phyloP scores from a whole-genome alignment of 92 coral and sea anemone species.

The Anthopleura xanthogrammica region DNA sequence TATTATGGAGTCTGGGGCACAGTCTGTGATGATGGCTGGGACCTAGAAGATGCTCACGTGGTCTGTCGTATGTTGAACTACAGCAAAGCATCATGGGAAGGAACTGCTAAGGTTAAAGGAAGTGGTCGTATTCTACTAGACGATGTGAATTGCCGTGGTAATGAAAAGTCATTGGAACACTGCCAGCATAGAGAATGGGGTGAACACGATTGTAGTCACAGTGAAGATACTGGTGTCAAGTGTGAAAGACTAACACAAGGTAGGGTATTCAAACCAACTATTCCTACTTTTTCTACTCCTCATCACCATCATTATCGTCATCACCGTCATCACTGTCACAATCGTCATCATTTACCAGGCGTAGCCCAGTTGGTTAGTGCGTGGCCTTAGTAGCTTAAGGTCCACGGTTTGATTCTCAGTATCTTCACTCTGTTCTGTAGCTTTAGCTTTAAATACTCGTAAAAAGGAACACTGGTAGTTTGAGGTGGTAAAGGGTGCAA shows the following conservation, averaged over 20 bases:
- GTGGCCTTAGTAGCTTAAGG: no score
- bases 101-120: not conserved
- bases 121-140: conserved; percentile 24
- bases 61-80: conserved; percentile 3
- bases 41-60: not conserved
- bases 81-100: not conserved
- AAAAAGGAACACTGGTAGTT: no score
- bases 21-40: not conserved
- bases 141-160: conserved; percentile 6
- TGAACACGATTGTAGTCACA: conserved; percentile 18
- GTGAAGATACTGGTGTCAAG: conserved; percentile 13
- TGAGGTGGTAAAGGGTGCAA: no score
- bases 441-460: no score
- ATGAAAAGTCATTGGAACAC: conserved; percentile 7
- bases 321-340: no score
- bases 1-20: not conserved
- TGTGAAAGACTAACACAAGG: not conserved
- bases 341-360: no score
- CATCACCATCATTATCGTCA: no score
- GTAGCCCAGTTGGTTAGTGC: no score
- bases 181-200: conserved; percentile 17
- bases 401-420: no score
- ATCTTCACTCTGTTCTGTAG: no score
- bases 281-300: no score
- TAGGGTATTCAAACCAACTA: not conserved